A percentile compares a stretch with the other conserved stretches of the same genome.
Conservation (phyloP, 2,113 vertebrate species). For the Pangasianodon hypophthalmus region DNA sequence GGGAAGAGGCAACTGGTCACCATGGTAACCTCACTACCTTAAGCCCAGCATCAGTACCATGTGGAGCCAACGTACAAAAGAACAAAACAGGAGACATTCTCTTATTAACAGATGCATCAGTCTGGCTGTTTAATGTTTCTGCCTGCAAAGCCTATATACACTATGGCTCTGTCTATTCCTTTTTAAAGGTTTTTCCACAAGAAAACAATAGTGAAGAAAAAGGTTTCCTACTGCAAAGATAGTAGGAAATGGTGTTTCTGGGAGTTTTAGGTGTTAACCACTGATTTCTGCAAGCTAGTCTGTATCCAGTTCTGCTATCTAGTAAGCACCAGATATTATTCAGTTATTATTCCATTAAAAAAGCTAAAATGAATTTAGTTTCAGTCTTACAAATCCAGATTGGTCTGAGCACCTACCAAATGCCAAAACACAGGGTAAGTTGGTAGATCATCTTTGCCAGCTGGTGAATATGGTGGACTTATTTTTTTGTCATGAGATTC, state of each 20-base stretch:
- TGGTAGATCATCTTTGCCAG: neutral
- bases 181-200: neutral
- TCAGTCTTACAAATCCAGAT: neutral
- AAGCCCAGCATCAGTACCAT: slow-evolving; percentile 45
- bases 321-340: neutral
- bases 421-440: neutral
- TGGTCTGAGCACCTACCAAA: neutral
- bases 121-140: neutral
- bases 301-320: neutral
- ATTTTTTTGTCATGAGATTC: neutral
- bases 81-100: slow-evolving; percentile 20
- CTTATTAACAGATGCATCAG: slow-evolving; percentile 1
- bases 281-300: neutral
- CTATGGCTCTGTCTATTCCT: neutral
- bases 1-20: slow-evolving; percentile 51
- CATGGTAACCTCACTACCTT: slow-evolving; percentile 56
- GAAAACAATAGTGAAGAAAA: neutral
- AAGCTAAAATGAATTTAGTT: neutral
- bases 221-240: neutral
- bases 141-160: neutral
- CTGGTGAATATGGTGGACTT: neutral
- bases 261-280: neutral
- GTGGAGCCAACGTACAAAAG: slow-evolving; percentile 35
- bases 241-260: neutral
- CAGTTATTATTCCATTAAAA: neutral